Base-by-base conservation (phyloP, 2,888 invertebrate genomes). In the Electrophaes corylata region DNA sequence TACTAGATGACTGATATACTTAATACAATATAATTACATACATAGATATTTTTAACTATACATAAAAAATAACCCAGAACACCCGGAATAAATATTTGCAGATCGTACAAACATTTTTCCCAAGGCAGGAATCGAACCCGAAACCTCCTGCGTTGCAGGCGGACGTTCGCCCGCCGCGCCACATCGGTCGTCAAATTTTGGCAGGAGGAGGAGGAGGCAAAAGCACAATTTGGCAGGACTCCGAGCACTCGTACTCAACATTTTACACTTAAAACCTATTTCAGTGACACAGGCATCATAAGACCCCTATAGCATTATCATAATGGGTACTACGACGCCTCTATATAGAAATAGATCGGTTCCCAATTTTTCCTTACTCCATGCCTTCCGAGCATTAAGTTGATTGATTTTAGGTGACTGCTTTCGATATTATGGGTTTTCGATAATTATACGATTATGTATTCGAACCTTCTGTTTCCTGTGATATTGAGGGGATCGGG, bases 331-430 rank as follows among this genome's bases (percentile, higher is more conserved):
- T 60, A 71, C 70, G 74, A 72, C 77, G 79, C 71, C 70, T 68
- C 70, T 68, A 71, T 73, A 74, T 75, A 76, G 75, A 75, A 73
- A 75, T 77, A 74, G 77, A 81, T 78, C 78, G 79, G 76, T 77
- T 77, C 73, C 69, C 75, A 71, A 72, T 76, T 75, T 73, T 76
- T 71, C 55, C 55, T 46, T 40, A 44, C 54, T 35, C 54, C 45
- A 20, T 35, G 44, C 18, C 47, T 40, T 37, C 40, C 40, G 12
- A 37, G 20, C 20, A 51, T 37, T 53, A 46, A 46, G n/a, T 59
- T 63, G 65, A 69, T 67, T 64, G 57, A 69, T 69, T 69, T 62
- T 58, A 56, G 57, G 48, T 56, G 48, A 69, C 47, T 58, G 50
- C 52, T 41, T 19, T 18, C 14, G 44, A 52, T 60, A 60, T 62